Percentiles rank a stretch among this genome's conserved stretches.
phyloP scores from a whole-genome alignment of 2,113 vertebrate genomes.

The Formicarius rufipectus region DNA sequence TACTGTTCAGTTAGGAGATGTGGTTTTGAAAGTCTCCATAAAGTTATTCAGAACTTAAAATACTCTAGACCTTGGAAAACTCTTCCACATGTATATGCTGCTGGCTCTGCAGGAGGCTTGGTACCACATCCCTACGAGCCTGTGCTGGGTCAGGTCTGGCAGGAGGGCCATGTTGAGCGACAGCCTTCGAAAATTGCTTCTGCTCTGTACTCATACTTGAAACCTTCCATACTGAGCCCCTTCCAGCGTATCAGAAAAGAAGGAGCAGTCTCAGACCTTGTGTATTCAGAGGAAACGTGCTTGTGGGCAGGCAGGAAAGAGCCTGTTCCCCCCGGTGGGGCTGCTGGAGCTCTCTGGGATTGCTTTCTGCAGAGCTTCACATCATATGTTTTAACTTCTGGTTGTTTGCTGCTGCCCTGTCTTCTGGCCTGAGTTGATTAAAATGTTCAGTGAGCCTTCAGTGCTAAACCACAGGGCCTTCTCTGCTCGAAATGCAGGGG shows the following conservation, averaged over 20 bases:
- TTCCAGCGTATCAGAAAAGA: neutral
- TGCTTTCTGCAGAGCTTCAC: neutral
- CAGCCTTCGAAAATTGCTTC: neutral
- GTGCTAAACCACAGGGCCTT: neutral
- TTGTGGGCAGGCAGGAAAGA: neutral
- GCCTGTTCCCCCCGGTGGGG: neutral
- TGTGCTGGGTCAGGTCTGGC: neutral
- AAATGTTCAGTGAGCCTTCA: neutral
- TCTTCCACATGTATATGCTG: neutral
- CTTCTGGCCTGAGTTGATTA: neutral
- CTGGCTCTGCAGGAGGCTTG: neutral
- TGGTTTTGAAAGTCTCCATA: neutral
- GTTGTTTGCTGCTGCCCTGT: neutral
- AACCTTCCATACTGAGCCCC: neutral
- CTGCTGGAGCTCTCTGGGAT: neutral
- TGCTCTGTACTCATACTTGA: neutral
- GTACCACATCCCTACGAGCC: neutral
- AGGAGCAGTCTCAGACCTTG: neutral
- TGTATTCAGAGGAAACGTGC: neutral
- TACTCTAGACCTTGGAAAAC: neutral
- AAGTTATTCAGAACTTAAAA: neutral
- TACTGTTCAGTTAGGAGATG: neutral
- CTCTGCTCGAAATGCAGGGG: accelerated
- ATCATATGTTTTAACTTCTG: accelerated
- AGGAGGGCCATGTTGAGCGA: neutral